Base-by-base conservation (phyloP, 2,113 vertebrate genomes). In the Zosterops hypoxanthus region DNA sequence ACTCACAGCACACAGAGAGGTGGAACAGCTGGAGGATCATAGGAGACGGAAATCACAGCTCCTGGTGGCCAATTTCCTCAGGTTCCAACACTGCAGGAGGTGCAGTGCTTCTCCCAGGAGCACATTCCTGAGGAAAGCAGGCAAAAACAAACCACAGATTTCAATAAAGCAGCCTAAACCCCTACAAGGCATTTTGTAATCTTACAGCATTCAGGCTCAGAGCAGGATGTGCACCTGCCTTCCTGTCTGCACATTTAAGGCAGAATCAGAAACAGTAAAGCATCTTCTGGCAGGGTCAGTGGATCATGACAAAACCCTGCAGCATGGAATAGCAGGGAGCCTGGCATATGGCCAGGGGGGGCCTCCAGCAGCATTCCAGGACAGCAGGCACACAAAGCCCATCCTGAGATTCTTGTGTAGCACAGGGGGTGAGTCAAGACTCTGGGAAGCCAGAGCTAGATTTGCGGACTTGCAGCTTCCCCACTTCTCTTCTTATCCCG, bases 391-490 rank as follows among this genome's bases (percentile, higher is more conserved):
- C 14, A 16, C 2, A 5, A 68, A 82, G 9, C 17, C 24, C n/a
- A 34, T 7, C 17, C 19, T n/a, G 12, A 26, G 3, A 31, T 4
- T 11, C 15, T 7, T 4, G 2, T 1, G 2, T 0, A 11, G 11
- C 20, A 73, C 56, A 65, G 14, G 3, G 60, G 2, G 0, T 0
- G n/a, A 12, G 29, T 0, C 13, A 42, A 8, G 4, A 46, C 6
- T 28, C 9, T 3, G 21, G 4, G 31, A 77, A 66, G 0, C 0
- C 18, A 64, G 1, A 0, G 1, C 5, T 1, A 21, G 1, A 1
- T 11, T 17, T 11, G 2, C 47, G 2, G 1, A 9, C 1, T 5
- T 22, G 0, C 1, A 8, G 1, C 5, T 1, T 3, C 3, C 2
- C 1, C 9, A 1, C 14, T 2, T 5, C 14, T 12, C 2, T 46